These are phyloP conservation scores for Pseudotriccus pelzelni DNA, from an alignment of 2,797 vertebrate species.

Conservation along the genomic window DNA sequence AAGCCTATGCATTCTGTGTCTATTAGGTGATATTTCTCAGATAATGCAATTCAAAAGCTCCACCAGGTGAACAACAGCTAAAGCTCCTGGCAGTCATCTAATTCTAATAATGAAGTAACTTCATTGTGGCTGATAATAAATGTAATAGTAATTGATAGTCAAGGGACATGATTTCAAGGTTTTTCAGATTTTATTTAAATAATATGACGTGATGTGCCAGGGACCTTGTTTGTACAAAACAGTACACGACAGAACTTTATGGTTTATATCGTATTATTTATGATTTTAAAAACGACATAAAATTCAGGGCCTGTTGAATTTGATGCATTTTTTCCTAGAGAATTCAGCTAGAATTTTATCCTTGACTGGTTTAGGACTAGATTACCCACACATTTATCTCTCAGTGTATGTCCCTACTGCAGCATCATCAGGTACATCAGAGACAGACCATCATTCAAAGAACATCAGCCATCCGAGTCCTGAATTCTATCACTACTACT, in stretches of 20 bases:
- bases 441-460: background rate
- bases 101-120: background rate
- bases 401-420: background rate
- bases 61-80: background rate
- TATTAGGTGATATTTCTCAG: constrained; percentile 26
- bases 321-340: background rate
- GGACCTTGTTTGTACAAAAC: constrained; percentile 8
- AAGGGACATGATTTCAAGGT: background rate
- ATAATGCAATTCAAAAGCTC: constrained; percentile 9
- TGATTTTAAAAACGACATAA: background rate
- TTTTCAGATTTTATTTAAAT: background rate
- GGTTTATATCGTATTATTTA: too few relatives aligned
- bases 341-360: background rate
- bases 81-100: background rate
- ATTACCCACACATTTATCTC: background rate
- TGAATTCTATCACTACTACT: background rate
- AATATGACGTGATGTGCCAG: background rate
- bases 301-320: background rate
- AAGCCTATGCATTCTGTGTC: background rate
- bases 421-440: background rate
- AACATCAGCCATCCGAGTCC: background rate
- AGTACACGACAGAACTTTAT: background rate
- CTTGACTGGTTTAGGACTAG: background rate
- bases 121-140: background rate
- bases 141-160: background rate